Percentiles rank a stretch among this genome's conserved stretches.
These are phyloP conservation scores for Thamnophis elegans DNA, from an alignment of 2,797 vertebrate genomes.

Conservation along the genomic window DNA sequence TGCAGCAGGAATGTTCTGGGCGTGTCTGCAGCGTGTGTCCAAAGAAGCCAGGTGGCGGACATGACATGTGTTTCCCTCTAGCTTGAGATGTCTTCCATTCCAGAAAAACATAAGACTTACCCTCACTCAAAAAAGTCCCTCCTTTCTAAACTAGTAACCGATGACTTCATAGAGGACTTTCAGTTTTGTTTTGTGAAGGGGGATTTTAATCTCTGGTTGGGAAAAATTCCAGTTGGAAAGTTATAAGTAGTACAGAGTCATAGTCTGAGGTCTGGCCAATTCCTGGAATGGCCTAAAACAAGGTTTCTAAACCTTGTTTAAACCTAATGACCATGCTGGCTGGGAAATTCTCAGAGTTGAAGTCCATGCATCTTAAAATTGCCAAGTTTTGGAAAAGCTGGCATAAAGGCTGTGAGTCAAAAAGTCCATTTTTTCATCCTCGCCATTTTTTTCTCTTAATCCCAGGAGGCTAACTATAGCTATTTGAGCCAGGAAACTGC, in stretches of 20 bases:
- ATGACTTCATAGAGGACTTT: background rate
- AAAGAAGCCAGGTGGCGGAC: background rate
- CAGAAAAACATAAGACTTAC: too few relatives aligned
- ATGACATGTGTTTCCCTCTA: background rate
- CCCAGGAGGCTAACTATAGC: background rate
- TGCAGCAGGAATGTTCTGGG: background rate
- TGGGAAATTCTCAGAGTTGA: background rate
- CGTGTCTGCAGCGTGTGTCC: background rate
- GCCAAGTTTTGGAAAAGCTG: background rate
- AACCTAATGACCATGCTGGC: background rate
- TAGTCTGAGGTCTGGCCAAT: fast-evolving
- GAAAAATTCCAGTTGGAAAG: conserved; percentile 54
- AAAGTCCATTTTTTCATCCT: background rate
- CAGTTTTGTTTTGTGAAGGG: conserved; percentile 18
- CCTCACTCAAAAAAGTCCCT: background rate
- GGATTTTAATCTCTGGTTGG: background rate
- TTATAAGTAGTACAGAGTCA: background rate
- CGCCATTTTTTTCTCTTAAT: background rate
- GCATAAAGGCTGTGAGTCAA: background rate
- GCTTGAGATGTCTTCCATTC: background rate
- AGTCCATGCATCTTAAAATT: background rate
- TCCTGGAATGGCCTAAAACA: background rate
- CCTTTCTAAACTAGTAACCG: background rate
- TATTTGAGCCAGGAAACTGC: background rate
- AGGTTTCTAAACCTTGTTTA: background rate